phyloP scores from a whole-genome alignment of 2,797 vertebrate species.

The Euphonia xanthogaster region DNA sequence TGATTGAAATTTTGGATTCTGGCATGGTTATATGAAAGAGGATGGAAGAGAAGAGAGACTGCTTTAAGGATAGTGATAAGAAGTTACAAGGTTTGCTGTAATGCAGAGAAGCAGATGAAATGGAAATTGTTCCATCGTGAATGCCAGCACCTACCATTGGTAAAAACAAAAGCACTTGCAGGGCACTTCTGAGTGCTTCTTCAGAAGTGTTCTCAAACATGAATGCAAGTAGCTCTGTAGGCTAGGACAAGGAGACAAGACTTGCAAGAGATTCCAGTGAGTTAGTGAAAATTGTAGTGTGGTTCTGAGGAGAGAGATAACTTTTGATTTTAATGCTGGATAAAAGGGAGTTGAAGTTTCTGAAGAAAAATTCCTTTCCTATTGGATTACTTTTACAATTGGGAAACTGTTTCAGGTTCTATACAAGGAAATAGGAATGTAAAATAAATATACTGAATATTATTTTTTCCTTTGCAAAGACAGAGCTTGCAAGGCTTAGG shows the following conservation, averaged over 20 bases:
- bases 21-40: not conserved
- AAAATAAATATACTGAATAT: not conserved
- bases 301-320: not conserved
- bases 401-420: not conserved
- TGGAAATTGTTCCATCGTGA: not conserved
- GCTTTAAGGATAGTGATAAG: not conserved
- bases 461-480: not conserved
- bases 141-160: not conserved
- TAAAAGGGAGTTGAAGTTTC: not conserved
- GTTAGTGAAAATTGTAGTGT: not conserved
- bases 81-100: not conserved
- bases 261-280: not conserved
- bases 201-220: rapidly evolving
- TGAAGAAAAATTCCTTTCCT: not conserved
- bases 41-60: not conserved
- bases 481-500: not conserved
- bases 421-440: not conserved
- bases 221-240: not conserved
- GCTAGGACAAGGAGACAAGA: not conserved
- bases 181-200: not conserved
- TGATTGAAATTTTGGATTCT: not conserved
- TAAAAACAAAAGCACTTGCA: not conserved
- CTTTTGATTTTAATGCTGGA: not conserved
- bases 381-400: not conserved
- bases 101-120: not conserved